Evolutionary conservation across 2,888 invertebrate species (phyloP), one percentile per base, ranked within the genome.

Genomic region (Caenorhabditis panamensis): DNA sequence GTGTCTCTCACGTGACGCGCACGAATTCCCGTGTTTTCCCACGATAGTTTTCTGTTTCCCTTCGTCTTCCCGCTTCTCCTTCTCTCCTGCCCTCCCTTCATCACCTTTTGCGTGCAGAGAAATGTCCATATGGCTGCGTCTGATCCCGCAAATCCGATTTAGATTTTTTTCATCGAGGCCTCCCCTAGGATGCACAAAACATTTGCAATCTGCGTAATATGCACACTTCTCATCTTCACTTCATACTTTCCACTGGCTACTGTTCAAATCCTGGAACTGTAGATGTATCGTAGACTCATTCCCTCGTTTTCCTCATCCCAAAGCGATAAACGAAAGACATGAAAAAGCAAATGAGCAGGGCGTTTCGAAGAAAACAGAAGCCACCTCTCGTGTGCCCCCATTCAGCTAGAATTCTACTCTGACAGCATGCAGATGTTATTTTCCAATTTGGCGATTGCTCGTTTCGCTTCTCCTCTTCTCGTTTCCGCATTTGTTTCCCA

Each of bases 361-460:
- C 31, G 31, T 56, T 56, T 9, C n/a, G 13, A 24, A 18, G n/a
- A 61, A 61, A 61, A 61, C 61, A 61, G 61, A 61, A 61, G 47
- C 44, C 61, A 61, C 26, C 41, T 58, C 58, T 36, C 37, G 2
- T 41, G 11, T 13, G n/a, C 20, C 13, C 4, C 36, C 28, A 22
- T 47, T n/a, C 28, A 41, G 31, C 31, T 31, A 31, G 28, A 37
- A 61, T 61, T 61, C 61, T n/a, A 59, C 41, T 24, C 26, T 61
- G 61, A 61, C 61, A 61, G 28, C 31, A 9, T 37, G 58, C 61
- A 61, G 61, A 61, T 61, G 61, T 61, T 61, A 61, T 61, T 61
- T 61, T 61, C 61, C 61, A 61, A 61, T 61, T 61, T 61, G 47
- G 61, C 61, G 61, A 61, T 61, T 61, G 61, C 61, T 61, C 61